Base-by-base conservation (phyloP, 1,140 invertebrate genomes). In the Thaumatotibia leucotreta region DNA sequence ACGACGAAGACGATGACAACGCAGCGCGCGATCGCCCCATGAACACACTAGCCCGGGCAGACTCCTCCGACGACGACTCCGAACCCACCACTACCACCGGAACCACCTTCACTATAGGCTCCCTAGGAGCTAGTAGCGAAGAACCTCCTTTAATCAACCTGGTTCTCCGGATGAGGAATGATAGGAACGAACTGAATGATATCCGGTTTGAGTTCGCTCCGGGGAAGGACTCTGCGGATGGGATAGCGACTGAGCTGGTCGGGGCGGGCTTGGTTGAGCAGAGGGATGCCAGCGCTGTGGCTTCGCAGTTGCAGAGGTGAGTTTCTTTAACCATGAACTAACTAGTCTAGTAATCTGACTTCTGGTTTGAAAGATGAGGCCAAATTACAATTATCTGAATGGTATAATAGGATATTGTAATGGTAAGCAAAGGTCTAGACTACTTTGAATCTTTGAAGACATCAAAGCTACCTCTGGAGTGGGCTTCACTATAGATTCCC, bases 131-230 rank as follows among this genome's bases (percentile, higher is more conserved):
- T 24, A 14, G 11, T 5, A 9, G 5, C 0, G 79, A 74, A 9
- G 83, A 84, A 24, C 72, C 81, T 61, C 86, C 85, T 31, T 79
- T 80, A 45, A 77, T 90, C 67, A 79, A 90, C 68, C 74, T 90
- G 8, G 88, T 90, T 61, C 76, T 90, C 61, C 80, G 88, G 24
- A 88, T 90, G 88, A 74, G 88, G 69, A 99, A 99, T 92, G 93
- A 96, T 54, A 96, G 95, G 75, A 93, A 96, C 68, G 98, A 99
- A 91, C 91, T 99, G 24, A 99, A 99, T 91, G 98, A 99, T 84
- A 99, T 99, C 72, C 94, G 98, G 75, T 99, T 99, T 90, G 98
- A 99, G 88, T 99, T 98, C 91, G 95, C 96, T 3, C 94, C 97
- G n/a, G 97, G 97, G n/a, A 95, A 97, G 88, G 98, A 99, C 89